Conservation (phyloP, 2,113 vertebrate species). For the Rattus rattus region DNA sequence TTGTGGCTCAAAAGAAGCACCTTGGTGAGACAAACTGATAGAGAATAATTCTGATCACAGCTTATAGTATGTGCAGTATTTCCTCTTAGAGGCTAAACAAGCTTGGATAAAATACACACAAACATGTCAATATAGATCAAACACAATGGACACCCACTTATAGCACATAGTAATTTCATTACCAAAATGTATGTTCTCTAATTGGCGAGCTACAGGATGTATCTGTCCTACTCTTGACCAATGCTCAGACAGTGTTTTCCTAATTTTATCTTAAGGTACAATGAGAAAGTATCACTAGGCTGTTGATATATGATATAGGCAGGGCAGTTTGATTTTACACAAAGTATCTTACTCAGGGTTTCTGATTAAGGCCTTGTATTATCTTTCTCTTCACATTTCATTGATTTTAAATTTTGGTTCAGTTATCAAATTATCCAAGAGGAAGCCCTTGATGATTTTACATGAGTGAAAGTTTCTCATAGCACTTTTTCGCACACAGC, state of each 20-base stretch:
- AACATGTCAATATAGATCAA: not conserved
- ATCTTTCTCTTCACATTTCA: not conserved
- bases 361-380: too few relatives aligned
- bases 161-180: not conserved
- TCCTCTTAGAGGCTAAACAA: not conserved
- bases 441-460: not conserved
- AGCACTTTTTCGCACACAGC: not conserved
- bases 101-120: not conserved
- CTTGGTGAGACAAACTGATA: not conserved
- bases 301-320: not conserved
- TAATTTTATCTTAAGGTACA: not conserved
- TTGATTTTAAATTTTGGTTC: slow-evolving; percentile 15
- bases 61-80: not conserved
- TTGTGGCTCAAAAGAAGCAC: not conserved
- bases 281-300: not conserved
- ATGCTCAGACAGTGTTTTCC: not conserved
- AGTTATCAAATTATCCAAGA: not conserved
- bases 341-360: not conserved
- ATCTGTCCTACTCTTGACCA: not conserved
- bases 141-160: not conserved
- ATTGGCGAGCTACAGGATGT: not conserved
- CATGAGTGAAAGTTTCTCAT: not conserved
- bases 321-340: not conserved
- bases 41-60: not conserved
- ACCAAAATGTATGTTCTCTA: not conserved